phyloP scores from a whole-genome alignment of 2,113 vertebrate genomes.

The Fukomys damarensis region DNA sequence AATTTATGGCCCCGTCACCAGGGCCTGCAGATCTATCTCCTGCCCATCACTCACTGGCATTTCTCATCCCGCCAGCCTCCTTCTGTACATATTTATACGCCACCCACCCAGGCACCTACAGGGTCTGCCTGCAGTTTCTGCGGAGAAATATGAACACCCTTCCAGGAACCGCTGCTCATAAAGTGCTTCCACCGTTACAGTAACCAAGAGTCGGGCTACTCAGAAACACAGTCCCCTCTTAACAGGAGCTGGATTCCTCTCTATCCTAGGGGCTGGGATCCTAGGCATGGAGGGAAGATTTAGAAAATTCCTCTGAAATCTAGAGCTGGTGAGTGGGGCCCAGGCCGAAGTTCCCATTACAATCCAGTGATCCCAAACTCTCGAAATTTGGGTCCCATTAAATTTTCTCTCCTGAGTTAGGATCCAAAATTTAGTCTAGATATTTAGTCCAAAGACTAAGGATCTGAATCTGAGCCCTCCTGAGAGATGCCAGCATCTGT shows the following conservation, averaged over 20 bases:
- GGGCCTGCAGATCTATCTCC: constrained; percentile 57
- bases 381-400: background rate
- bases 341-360: fast-evolving
- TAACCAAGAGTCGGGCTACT: constrained; percentile 34
- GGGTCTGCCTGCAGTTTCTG: constrained; percentile 68
- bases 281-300: background rate
- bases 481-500: background rate
- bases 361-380: background rate
- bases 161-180: constrained; percentile 76
- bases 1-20: constrained; percentile 58
- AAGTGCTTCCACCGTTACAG: constrained; percentile 70
- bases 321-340: background rate
- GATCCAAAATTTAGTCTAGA: background rate
- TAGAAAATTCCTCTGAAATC: background rate
- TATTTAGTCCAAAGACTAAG: background rate
- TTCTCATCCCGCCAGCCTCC: background rate
- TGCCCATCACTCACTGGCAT: constrained; percentile 30
- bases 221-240: constrained; percentile 51
- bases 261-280: fast-evolving
- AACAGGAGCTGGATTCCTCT: no score
- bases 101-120: background rate
- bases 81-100: background rate
- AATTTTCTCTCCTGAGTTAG: background rate
- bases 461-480: background rate
- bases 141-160: constrained; percentile 62